Evolutionary conservation across 2,797 vertebrate species (phyloP), one percentile per base, ranked within the genome.

Genomic region (Anabacerthia variegaticeps): DNA sequence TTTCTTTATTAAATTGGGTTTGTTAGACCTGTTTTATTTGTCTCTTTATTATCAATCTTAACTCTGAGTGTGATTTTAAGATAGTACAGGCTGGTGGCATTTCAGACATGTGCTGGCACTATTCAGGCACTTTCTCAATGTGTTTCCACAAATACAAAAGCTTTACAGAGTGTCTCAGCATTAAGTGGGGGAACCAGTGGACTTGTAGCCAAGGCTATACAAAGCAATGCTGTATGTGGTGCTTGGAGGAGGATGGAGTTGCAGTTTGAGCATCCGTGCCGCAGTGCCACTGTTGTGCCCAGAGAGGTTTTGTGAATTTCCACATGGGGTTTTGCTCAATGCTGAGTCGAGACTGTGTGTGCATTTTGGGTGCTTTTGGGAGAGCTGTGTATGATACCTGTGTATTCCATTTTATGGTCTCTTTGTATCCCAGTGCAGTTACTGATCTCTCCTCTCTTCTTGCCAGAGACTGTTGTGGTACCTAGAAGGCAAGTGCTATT

Each of bases 171-270:
- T 1, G 0, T 91, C 68, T 75, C 65, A 16, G 71, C 44, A 2
- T 67, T 89, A 36, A 58, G 72, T 81, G 77, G 78, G 86, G 77
- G 91, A 92, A 75, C 48, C 74, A 72, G 48, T 62, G 91, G 92
- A 92, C 94, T 91, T 23, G 28, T 55, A 73, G 91, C 94, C 93
- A 96, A 77, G 54, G 56, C 80, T 69, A 0, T 84, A 85, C 87
- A 88, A 85, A 93, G 80, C 84, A 92, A 92, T 54, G 51, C 77
- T 92, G 46, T 59, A 12, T 52, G 67, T 21, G 34, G 82, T 34
- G 66, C 76, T 93, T 10, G 26, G 66, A 82, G 89, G 66, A 90
- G 48, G 81, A 85, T 52, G 27, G 69, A 95, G 77, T 65, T 85
- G 79, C 59, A 79, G 36, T 69, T 86, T 39, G 75, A 91, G 79